These are phyloP conservation scores for Numenius phaeopus DNA, from an alignment of 2,797 vertebrate species.

Conservation along the genomic window DNA sequence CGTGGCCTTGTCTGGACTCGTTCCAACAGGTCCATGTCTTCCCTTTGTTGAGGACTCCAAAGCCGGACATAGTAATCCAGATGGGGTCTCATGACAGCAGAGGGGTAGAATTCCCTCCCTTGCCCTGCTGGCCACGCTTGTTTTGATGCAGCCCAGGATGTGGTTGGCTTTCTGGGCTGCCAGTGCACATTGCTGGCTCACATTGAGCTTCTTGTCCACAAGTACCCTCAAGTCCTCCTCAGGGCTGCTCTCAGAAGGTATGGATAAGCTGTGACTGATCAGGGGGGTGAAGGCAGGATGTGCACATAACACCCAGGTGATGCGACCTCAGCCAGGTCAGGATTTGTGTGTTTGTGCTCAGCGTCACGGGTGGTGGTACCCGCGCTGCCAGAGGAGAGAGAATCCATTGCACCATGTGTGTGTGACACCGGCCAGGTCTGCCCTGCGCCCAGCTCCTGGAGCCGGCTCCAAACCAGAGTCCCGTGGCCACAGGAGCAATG, in stretches of 20 bases:
- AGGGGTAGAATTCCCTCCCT: no score
- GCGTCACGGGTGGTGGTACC: accelerated
- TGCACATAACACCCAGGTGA: neutral
- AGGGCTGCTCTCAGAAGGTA: neutral
- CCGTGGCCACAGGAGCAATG: neutral
- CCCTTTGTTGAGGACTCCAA: no score
- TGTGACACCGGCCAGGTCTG: neutral
- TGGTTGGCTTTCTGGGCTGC: no score
- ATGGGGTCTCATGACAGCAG: no score
- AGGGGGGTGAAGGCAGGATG: neutral
- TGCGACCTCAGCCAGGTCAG: neutral
- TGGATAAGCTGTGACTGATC: accelerated
- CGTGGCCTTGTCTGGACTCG: no score
- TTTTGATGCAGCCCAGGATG: no score
- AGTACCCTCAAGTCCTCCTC: no score
- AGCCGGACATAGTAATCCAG: no score
- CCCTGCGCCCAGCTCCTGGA: accelerated
- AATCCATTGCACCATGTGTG: accelerated
- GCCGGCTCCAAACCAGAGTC: neutral
- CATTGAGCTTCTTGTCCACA: no score
- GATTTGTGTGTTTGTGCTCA: neutral
- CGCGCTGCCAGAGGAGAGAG: neutral
- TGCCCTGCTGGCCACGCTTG: no score
- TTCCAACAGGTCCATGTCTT: no score
- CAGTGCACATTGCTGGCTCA: no score